These are phyloP conservation scores for Campoletis sonorensis DNA, from an alignment of 1,140 invertebrate species.

Conservation along the genomic window DNA sequence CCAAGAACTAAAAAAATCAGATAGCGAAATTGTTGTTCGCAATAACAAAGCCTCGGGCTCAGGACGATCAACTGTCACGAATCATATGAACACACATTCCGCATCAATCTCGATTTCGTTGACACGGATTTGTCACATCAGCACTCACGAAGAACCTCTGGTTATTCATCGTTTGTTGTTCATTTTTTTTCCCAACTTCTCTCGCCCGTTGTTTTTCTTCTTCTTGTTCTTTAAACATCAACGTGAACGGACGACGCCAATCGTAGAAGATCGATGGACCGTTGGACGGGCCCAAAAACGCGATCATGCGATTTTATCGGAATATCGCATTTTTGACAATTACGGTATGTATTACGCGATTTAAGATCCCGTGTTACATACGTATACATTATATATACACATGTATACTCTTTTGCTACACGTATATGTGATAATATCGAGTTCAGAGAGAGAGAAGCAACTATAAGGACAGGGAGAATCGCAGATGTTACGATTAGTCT, in stretches of 20 bases:
- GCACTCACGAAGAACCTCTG: background rate
- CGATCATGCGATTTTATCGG: conserved; percentile 4
- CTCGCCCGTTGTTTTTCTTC: background rate
- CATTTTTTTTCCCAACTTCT: background rate
- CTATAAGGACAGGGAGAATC: background rate
- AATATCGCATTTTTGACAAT: conserved; percentile 13
- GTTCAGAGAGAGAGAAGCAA: background rate
- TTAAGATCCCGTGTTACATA: conserved; percentile 8
- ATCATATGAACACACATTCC: background rate
- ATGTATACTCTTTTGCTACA: background rate
- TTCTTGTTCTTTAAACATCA: background rate
- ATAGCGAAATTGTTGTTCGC: background rate
- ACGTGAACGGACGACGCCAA: background rate
- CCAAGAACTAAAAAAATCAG: background rate
- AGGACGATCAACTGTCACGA: background rate
- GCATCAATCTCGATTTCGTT: background rate
- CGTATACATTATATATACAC: background rate
- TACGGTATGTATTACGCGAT: conserved; percentile 11
- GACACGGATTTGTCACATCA: background rate
- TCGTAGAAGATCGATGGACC: conserved; percentile 6
- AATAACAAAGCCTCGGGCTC: conserved; percentile 3
- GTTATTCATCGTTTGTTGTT: conserved; percentile 9
- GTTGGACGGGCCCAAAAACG: background rate
- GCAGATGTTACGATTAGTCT: background rate
- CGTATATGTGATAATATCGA: conserved; percentile 8